Percentiles rank a stretch among this genome's conserved stretches.
Conservation (phyloP, 23 tunicate species). For the Ciona savignyi region DNA sequence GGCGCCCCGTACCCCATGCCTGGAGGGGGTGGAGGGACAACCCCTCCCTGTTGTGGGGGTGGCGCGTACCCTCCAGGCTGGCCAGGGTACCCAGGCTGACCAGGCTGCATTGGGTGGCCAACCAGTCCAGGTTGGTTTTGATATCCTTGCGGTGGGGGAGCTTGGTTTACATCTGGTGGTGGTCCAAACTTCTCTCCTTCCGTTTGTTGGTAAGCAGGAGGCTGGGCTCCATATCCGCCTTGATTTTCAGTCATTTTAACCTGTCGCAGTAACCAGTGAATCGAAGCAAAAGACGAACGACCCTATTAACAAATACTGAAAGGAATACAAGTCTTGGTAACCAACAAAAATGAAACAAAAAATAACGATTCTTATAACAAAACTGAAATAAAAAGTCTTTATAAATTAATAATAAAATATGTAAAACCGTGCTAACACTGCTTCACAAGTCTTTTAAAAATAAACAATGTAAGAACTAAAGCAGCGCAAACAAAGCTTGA, state of each 20-base stretch:
- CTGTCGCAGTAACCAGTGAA: no score
- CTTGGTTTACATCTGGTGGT: neutral
- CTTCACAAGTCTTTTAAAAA: no score
- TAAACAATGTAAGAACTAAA: no score
- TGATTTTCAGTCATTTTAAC: neutral
- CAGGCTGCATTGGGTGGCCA: neutral
- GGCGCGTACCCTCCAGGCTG: neutral
- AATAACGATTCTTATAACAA: no score
- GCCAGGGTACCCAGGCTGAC: neutral
- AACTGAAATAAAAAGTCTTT: no score
- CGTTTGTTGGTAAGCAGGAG: neutral
- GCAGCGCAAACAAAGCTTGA: no score
- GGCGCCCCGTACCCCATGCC: neutral
- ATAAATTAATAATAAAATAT: no score
- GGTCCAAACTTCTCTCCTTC: neutral
- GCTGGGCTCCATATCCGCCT: neutral
- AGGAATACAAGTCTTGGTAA: no score
- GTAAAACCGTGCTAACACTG: no score
- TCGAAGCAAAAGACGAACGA: no score
- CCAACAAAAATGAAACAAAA: no score
- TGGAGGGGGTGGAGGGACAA: conserved; percentile 7
- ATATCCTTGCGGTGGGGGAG: neutral
- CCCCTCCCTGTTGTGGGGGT: neutral
- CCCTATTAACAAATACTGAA: no score
- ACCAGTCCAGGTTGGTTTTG: neutral